Evolutionary conservation across 2,113 vertebrate genomes (phyloP).

Genomic region (Vulpes vulpes): DNA sequence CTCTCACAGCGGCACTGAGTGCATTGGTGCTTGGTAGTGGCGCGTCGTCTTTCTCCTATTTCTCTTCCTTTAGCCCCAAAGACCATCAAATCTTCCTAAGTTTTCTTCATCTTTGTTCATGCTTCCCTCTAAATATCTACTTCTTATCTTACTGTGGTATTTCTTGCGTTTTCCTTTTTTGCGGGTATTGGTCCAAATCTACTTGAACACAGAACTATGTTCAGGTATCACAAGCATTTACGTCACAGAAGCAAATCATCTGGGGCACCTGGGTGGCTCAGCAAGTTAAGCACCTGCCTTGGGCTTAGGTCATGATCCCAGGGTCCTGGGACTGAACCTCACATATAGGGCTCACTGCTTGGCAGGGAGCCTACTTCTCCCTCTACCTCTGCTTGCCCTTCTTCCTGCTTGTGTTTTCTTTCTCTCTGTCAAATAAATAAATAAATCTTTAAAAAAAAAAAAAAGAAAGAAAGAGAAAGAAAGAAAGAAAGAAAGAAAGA

Average conservation of each 20-base stretch:
- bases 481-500: too few relatives aligned
- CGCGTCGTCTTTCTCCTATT: fast-evolving
- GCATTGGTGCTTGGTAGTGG: neutral
- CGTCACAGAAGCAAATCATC: neutral
- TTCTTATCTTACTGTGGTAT: neutral
- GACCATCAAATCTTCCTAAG: neutral
- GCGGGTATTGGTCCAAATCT: neutral
- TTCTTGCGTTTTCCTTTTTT: neutral
- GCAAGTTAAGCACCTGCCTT: too few relatives aligned
- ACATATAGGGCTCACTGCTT: too few relatives aligned
- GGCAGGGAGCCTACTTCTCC: too few relatives aligned
- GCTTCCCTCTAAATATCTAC: neutral
- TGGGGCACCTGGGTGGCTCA: neutral
- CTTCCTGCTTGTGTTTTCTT: too few relatives aligned
- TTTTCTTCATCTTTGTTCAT: neutral
- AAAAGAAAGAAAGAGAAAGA: too few relatives aligned
- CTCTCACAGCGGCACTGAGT: too few relatives aligned
- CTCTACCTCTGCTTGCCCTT: too few relatives aligned
- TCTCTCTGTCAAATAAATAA: too few relatives aligned
- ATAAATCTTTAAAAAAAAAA: too few relatives aligned
- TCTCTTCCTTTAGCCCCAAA: neutral
- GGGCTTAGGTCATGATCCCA: too few relatives aligned
- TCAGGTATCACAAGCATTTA: neutral
- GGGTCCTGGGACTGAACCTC: too few relatives aligned
- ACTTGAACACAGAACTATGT: neutral